These are phyloP conservation scores for Malaclemys terrapin DNA, from an alignment of 2,113 vertebrate species.

Conservation along the genomic window DNA sequence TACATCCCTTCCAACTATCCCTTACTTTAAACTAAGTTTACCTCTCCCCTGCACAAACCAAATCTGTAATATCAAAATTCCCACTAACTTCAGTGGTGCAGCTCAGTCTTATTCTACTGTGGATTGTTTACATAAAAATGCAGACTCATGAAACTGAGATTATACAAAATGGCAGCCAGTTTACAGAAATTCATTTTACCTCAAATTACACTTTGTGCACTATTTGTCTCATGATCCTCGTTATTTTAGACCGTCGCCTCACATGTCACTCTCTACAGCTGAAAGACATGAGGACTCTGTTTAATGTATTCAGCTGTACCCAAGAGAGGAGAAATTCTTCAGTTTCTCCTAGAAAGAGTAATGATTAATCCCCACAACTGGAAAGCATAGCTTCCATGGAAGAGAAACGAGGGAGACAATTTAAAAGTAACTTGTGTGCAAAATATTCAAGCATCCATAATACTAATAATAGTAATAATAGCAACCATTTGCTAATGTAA, in stretches of 20 bases:
- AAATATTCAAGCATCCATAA: neutral
- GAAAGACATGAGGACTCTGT: neutral
- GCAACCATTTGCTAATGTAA: neutral
- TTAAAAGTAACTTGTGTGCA: neutral
- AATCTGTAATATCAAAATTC: neutral
- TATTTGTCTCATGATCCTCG: neutral
- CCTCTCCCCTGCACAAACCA: neutral
- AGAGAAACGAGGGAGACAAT: neutral
- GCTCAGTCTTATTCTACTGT: neutral
- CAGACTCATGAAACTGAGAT: too few relatives aligned
- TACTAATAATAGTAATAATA: neutral
- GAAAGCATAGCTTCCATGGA: neutral
- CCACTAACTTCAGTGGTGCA: neutral
- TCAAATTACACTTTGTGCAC: neutral
- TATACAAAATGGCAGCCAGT: neutral
- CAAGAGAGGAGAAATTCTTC: neutral
- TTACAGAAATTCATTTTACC: neutral
- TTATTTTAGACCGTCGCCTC: neutral
- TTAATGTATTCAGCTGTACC: neutral
- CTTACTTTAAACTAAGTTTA: neutral
- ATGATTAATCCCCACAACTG: neutral
- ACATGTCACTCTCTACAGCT: neutral
- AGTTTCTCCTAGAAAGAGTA: neutral
- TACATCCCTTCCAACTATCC: neutral
- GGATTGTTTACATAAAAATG: neutral